These are phyloP conservation scores for human DNA, from an alignment of 2,113 vertebrate species.

Conservation along the genomic window GRCh38 chr17:27443001-27443500, in stretches of 20 bases:
- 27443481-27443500: neutral
- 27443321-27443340: neutral
- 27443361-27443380: neutral
- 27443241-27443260: neutral
- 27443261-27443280: neutral
- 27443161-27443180: neutral
- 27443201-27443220: neutral
- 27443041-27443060: neutral
- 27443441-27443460: neutral
- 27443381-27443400: neutral
- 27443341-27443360: neutral
- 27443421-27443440: neutral
- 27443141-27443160: neutral
- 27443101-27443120: neutral
- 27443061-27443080: neutral
- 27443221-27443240: neutral
- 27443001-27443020: too few relatives aligned
- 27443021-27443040: neutral
- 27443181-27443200: neutral
- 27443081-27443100: neutral
- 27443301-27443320: neutral
- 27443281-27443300: neutral
- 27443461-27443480: neutral
- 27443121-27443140: neutral
- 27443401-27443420: neutral